Base-by-base conservation (phyloP, 2,113 vertebrate genomes). In the Caranx ignobilis region DNA sequence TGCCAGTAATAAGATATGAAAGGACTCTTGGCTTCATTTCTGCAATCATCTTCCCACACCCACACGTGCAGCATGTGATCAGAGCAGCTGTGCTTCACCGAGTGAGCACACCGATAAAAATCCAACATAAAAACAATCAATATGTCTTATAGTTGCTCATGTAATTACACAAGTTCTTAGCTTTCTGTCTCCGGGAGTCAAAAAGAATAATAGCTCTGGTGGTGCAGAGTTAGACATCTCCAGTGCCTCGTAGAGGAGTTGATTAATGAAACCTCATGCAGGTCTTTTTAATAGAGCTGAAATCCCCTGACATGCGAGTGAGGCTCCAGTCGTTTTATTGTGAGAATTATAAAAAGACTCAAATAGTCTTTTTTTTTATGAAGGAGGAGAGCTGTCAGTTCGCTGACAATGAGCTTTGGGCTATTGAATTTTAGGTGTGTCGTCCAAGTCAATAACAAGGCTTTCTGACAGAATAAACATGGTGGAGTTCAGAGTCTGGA, bases 211-310 rank as follows among this genome's bases (percentile, higher is more conserved):
- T 67, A 35, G 56, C 45, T 35, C 34, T 19, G 21, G 54, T 26
- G 26, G 26, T 26, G 26, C 48, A 57, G 32, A 65, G 59, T 70
- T 80, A 70, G 62, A 83, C 64, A 16, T 65, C 70, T 47, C 45
- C 61, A 50, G 62, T 65, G 35, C 71, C 69, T 76, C 35, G 47
- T 43, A 57, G 35, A 54, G 41, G 48, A 75, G 69, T 72, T 79
- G 84, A 87, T 71, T 82, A 83, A 87, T 89, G 71, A 77, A 55
- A 59, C 66, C 57, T 75, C 9, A 48, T 34, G 3, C 56, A 41
- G 37, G 45, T 19, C 5, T 63, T 82, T 66, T 81, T 60, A 82
- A 80, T 75, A 45, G 21, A 83, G 76, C 77, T 62, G 11, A 85
- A 87, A 85, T 82, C 71, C 60, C 19, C 35, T 11, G 34, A 57